Evolutionary conservation across 2,888 invertebrate species (phyloP), one percentile per base, ranked within the genome.

Genomic region (Apamea monoglypha): DNA sequence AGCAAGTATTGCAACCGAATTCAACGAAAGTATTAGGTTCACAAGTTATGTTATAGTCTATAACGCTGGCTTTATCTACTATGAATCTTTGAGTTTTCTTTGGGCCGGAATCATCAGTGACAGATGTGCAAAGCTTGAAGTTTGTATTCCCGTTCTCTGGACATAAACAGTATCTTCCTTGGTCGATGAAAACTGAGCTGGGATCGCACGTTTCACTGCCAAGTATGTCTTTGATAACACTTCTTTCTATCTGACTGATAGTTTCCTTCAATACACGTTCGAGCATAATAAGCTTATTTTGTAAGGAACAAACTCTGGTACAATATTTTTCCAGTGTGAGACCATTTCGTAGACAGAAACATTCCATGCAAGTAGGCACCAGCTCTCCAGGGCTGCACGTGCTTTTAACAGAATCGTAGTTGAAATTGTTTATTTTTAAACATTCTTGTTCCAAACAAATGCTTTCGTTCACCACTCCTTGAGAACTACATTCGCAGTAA

Each of bases 1-100:
- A 96, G 83, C 97, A 97, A 1, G 94, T 94, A 77, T 97, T 97
- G 80, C 97, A 97, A 79, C 94, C 95, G 74, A 95, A 93, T 75
- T 96, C 93, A 1, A 96, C 91, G 80, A 95, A 95, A 2, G 95
- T 95, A 67, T 93, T 94, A 0, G 96, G 95, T 80, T 94, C 93
- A 84, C 96, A 96, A 21, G 91, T 86, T 4, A 79, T 85, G 12
- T 92, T 93, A 7, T 88, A 91, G 78, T 94, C 91, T 74, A 93
- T 91, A 25, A 82, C 78, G 12, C 63, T 81, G n/a, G 84, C 73
- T 69, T 88, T 81, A 25, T 76, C 85, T 47, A 76, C 73, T 10
- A 74, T 74, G 8, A 82, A 73, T 71, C 76, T 85, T 16, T 85
- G 79, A 10, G 85, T 68, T 69, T 86, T 88, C 29, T 79, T 81